Conservation (phyloP, 2,888 invertebrate species). For the Parnassius orleans region DNA sequence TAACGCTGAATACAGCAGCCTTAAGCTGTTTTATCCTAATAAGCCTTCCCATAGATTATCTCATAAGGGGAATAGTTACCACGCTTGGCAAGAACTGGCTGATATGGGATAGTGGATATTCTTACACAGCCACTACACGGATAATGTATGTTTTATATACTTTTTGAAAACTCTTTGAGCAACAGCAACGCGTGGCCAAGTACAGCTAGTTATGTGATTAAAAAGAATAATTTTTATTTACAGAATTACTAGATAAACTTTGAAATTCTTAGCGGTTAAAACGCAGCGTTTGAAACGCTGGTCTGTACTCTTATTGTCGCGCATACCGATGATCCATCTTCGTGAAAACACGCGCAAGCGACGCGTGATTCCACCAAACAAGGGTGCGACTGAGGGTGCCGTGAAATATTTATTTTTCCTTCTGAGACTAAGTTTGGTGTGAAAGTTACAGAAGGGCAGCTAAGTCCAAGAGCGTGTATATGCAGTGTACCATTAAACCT, state of each 20-base stretch:
- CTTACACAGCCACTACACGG: no score
- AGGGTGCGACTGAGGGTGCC: slow-evolving; percentile 61
- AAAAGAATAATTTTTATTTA: no score
- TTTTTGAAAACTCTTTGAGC: no score
- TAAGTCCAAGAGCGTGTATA: slow-evolving; percentile 26
- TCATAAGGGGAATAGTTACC: no score
- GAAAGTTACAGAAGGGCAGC: slow-evolving; percentile 52
- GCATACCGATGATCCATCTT: slow-evolving; percentile 72
- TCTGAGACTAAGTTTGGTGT: slow-evolving; percentile 60
- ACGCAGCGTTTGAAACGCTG: slow-evolving; percentile 37
- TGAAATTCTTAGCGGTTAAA: slow-evolving; percentile 19
- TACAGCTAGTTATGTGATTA: no score
- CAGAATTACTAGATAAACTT: background rate
- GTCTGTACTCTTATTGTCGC: slow-evolving; percentile 45
- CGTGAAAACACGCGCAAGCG: slow-evolving; percentile 72
- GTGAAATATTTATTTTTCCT: slow-evolving; percentile 74
- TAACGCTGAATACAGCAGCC: no score
- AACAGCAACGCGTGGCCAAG: no score
- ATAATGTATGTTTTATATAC: no score
- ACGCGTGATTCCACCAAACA: slow-evolving; percentile 77
- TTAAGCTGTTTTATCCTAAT: no score
- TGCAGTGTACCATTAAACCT: slow-evolving; percentile 4
- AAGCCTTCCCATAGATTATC: no score
- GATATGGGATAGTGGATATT: no score
- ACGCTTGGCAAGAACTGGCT: no score